phyloP scores from a whole-genome alignment of 2,797 vertebrate species.

The Philypnodon macrostomus region DNA sequence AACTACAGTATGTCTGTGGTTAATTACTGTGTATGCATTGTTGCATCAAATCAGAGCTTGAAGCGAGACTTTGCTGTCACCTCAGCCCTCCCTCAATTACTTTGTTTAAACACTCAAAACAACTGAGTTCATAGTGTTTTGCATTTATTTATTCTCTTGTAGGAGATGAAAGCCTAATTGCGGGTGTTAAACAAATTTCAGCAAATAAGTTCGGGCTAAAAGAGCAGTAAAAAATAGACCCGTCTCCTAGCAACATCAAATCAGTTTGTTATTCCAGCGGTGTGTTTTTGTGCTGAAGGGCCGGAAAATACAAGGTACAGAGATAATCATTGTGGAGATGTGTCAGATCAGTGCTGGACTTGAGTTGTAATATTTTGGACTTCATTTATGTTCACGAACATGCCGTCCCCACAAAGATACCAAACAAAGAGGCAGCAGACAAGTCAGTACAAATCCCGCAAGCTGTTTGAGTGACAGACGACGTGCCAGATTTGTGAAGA shows the following conservation, averaged over 20 bases:
- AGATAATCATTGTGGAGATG: slow-evolving; percentile 17
- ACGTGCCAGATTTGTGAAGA: slow-evolving; percentile 36
- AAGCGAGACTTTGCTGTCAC: slow-evolving; percentile 20
- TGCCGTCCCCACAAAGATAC: slow-evolving; percentile 9
- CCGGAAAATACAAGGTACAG: slow-evolving; percentile 27
- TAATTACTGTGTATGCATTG: slow-evolving; percentile 43
- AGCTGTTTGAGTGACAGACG: slow-evolving; percentile 35
- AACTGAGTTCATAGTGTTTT: slow-evolving; percentile 14
- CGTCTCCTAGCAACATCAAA: slow-evolving; percentile 83
- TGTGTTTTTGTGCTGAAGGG: slow-evolving; percentile 14
- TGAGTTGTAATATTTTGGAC: slow-evolving; percentile 29
- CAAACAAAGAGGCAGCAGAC: slow-evolving; percentile 33
- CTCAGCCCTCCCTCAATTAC: slow-evolving; percentile 22
- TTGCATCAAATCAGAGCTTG: slow-evolving; percentile 37
- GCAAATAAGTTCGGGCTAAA: slow-evolving; percentile 69
- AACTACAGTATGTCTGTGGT: slow-evolving; percentile 34
- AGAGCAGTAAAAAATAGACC: slow-evolving; percentile 44
- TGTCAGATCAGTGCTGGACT: slow-evolving; percentile 23
- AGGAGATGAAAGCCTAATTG: slow-evolving; percentile 45
- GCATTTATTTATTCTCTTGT: slow-evolving; percentile 46
- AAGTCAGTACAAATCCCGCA: slow-evolving; percentile 40
- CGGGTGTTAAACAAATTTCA: slow-evolving; percentile 58
- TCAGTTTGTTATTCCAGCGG: slow-evolving; percentile 62
- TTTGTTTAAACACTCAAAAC: slow-evolving; percentile 28
- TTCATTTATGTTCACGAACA: slow-evolving; percentile 27